phyloP scores from a whole-genome alignment of 2,113 vertebrate species.

The Machaerirhynchus nigripectus region DNA sequence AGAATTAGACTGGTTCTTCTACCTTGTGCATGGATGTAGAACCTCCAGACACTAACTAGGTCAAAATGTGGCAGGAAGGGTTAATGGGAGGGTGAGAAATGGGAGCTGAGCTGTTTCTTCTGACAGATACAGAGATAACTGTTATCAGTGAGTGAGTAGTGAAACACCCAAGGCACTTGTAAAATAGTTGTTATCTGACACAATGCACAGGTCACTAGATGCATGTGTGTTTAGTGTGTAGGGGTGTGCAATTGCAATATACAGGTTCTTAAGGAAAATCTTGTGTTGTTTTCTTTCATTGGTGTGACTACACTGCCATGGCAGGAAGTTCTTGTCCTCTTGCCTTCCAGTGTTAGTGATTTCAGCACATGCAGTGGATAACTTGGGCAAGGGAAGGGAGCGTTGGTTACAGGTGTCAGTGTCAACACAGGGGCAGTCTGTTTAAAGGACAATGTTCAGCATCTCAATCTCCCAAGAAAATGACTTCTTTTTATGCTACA shows the following conservation, averaged over 20 bases:
- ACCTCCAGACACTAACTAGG: not conserved
- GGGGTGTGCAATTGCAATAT: not conserved
- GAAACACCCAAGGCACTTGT: not conserved
- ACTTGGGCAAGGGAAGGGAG: not conserved
- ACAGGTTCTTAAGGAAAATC: not conserved
- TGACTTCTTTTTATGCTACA: not conserved
- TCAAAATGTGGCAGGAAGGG: not conserved
- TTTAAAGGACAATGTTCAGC: not conserved
- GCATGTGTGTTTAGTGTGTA: not conserved
- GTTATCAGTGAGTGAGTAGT: not conserved
- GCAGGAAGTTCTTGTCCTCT: not conserved
- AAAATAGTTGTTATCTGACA: not conserved
- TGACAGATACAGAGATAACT: not conserved
- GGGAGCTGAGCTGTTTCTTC: not conserved
- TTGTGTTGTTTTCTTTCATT: not conserved
- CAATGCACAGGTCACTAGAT: not conserved
- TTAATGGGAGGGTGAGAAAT: not conserved
- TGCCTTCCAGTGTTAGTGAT: not conserved
- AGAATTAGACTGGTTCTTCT: not conserved
- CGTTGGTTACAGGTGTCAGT: not conserved
- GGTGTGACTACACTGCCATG: not conserved
- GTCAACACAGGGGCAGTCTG: not conserved
- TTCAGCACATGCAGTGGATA: not conserved
- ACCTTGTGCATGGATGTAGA: not conserved
- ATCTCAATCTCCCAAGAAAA: not conserved